These are phyloP conservation scores for Morphnarchus princeps DNA, from an alignment of 2,113 vertebrate species.

Conservation along the genomic window DNA sequence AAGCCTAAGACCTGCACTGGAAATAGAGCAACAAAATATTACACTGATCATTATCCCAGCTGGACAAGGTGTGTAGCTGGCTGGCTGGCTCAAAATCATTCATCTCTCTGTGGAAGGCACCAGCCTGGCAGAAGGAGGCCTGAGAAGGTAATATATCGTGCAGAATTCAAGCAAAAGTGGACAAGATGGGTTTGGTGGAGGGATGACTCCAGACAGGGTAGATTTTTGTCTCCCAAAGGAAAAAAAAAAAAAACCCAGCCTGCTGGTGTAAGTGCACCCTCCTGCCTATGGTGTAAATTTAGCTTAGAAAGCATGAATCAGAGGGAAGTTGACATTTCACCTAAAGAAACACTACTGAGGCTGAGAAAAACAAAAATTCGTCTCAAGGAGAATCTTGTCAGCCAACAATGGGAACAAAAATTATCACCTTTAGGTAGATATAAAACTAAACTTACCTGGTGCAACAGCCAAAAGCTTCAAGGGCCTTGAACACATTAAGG, in stretches of 20 bases:
- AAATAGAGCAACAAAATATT: neutral
- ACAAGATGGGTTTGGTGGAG: neutral
- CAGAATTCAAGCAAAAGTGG: neutral
- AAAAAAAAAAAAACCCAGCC: neutral
- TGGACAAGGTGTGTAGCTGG: neutral
- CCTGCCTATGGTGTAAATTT: neutral
- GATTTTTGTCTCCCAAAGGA: neutral
- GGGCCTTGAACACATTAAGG: neutral
- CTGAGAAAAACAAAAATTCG: neutral
- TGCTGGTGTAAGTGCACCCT: neutral
- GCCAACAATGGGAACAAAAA: neutral
- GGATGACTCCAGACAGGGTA: neutral
- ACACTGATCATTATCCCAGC: neutral
- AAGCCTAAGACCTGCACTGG: neutral
- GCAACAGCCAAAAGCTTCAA: neutral
- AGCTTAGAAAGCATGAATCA: neutral
- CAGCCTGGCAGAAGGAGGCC: neutral
- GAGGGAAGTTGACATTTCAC: neutral
- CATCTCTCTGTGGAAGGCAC: neutral
- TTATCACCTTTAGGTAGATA: neutral
- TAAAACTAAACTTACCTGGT: neutral
- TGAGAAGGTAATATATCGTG: neutral
- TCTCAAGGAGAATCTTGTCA: neutral
- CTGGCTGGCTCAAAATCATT: neutral
- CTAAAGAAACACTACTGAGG: neutral